Percentiles rank a stretch among this genome's conserved stretches.
Evolutionary conservation across 2,888 invertebrate species (phyloP).

Genomic region (Syritta pipiens): DNA sequence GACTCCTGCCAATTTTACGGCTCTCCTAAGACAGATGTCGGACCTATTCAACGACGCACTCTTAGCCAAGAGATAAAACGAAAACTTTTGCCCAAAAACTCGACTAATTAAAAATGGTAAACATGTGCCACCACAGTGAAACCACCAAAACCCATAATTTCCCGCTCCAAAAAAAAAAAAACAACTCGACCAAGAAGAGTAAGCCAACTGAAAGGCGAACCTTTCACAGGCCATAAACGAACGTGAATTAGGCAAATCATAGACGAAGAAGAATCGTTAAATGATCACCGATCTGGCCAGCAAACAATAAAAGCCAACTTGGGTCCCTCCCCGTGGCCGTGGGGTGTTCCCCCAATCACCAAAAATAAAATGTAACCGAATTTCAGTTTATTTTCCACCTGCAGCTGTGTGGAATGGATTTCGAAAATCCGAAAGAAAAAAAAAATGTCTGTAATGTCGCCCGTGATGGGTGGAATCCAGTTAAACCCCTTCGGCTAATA

Average conservation of each 20-base stretch:
- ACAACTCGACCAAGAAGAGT: neutral
- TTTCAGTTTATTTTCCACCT: constrained; percentile 53
- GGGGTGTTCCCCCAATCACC: constrained; percentile 30
- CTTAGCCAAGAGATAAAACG: too few species aligned
- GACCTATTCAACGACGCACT: too few species aligned
- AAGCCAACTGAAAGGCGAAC: constrained; percentile 56
- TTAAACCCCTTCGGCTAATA: constrained; percentile 47
- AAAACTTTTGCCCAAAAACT: constrained; percentile 53
- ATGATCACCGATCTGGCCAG: constrained; percentile 38
- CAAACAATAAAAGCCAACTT: constrained; percentile 35
- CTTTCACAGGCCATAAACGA: constrained; percentile 64
- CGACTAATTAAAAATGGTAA: constrained; percentile 68
- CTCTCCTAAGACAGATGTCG: too few species aligned
- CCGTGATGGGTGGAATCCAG: constrained; percentile 36
- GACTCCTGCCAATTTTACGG: too few species aligned
- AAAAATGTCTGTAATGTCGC: constrained; percentile 24
- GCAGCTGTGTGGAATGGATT: too few species aligned
- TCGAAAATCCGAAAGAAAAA: too few species aligned
- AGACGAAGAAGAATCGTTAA: constrained; percentile 60
- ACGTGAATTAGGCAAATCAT: constrained; percentile 58
- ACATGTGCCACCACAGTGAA: constrained; percentile 56
- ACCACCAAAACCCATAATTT: constrained; percentile 49
- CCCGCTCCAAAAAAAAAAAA: constrained; percentile 22
- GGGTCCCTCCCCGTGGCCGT: constrained; percentile 18
- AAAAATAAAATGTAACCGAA: constrained; percentile 36